phyloP scores from a whole-genome alignment of 2,888 invertebrate species.

The Herminia tarsipennalis region DNA sequence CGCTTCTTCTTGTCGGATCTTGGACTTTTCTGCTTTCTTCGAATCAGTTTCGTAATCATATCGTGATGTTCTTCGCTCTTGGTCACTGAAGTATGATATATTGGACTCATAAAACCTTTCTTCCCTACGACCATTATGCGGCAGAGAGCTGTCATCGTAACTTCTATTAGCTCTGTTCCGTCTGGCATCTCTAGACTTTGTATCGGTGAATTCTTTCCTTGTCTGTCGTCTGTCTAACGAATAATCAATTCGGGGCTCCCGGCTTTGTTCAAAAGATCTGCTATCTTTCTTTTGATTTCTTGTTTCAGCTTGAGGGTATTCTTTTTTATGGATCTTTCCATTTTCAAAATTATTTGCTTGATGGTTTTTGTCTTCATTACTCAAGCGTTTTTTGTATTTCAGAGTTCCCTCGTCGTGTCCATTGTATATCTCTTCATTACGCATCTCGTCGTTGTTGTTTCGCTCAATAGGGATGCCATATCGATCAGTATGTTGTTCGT shows the following conservation, averaged over 20 bases:
- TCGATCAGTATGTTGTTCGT: constrained; percentile 71
- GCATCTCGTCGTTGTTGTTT: constrained; percentile 70
- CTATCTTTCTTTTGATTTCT: constrained; percentile 71
- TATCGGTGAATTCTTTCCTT: constrained; percentile 70
- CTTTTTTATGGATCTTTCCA: constrained; percentile 65
- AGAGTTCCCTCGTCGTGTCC: constrained; percentile 79
- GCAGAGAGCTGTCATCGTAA: constrained; percentile 78
- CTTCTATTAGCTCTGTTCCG: constrained; percentile 69
- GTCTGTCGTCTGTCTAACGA: constrained; percentile 75
- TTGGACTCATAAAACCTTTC: constrained; percentile 79
- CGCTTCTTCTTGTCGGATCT: constrained; percentile 80
- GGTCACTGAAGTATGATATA: constrained; percentile 79
- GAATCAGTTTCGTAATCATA: constrained; percentile 84
- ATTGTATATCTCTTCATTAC: constrained; percentile 69
- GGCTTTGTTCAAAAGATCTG: constrained; percentile 59
- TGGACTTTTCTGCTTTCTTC: constrained; percentile 82
- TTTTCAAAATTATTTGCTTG: constrained; percentile 66
- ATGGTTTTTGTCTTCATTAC: constrained; percentile 73
- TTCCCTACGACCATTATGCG: constrained; percentile 72
- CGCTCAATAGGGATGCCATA: constrained; percentile 78
- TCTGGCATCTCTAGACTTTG: constrained; percentile 66
- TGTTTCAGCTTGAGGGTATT: constrained; percentile 73
- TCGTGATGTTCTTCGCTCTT: constrained; percentile 71
- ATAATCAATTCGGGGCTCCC: constrained; percentile 76
- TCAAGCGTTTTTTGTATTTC: constrained; percentile 78